phyloP scores from a whole-genome alignment of 2,888 invertebrate genomes.

The Ischnus inquisitorius region DNA sequence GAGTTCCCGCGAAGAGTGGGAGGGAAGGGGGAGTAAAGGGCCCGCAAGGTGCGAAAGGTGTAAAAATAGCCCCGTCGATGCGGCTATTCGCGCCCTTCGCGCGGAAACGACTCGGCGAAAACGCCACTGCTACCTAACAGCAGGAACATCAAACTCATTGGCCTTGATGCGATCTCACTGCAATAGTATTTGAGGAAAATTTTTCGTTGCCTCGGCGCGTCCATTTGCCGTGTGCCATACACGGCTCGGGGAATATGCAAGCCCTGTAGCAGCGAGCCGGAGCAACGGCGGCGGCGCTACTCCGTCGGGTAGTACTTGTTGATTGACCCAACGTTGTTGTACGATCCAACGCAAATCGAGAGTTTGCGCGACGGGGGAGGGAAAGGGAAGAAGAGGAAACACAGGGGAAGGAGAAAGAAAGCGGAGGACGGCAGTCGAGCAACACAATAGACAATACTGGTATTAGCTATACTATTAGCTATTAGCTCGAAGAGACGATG shows the following conservation, averaged over 20 bases:
- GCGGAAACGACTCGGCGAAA: not conserved
- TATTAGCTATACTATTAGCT: constrained; percentile 17
- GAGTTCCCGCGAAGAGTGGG: too few species aligned
- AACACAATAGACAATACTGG: constrained; percentile 21
- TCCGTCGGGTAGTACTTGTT: not conserved
- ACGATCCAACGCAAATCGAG: not conserved
- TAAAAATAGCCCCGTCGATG: too few species aligned
- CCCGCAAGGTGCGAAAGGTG: too few species aligned
- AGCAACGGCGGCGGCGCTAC: not conserved
- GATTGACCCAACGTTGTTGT: too few species aligned
- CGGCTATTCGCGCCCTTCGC: too few species aligned
- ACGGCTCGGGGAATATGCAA: not conserved
- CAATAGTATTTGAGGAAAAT: constrained; percentile 22
- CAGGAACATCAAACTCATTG: not conserved
- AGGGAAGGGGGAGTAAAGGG: too few species aligned
- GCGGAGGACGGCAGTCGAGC: constrained; percentile 2
- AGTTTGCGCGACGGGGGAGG: not conserved
- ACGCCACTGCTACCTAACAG: constrained; percentile 9
- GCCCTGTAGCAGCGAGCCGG: not conserved
- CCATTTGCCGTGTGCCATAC: not conserved
- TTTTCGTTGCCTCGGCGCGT: not conserved
- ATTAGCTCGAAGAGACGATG: constrained; percentile 20
- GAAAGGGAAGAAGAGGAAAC: not conserved
- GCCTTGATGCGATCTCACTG: constrained; percentile 8
- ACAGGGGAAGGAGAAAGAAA: not conserved